phyloP scores from a whole-genome alignment of 2,888 invertebrate species.

The Megalurothrips usitatus region DNA sequence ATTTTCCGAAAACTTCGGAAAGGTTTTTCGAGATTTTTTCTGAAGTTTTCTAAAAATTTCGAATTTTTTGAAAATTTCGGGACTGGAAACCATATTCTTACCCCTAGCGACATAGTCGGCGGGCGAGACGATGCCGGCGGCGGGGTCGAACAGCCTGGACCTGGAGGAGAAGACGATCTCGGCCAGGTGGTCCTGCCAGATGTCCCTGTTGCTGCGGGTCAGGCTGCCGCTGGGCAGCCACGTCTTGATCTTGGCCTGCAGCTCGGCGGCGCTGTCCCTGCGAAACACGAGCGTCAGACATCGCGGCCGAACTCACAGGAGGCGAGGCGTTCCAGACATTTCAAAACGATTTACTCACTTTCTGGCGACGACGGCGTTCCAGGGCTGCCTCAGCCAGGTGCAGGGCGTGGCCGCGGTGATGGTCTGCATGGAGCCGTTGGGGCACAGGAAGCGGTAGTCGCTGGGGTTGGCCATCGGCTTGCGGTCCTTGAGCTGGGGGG shows the following conservation, averaged over 20 bases:
- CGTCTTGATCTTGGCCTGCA: constrained; percentile 27
- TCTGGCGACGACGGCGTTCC: constrained; percentile 54
- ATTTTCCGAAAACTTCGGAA: constrained; percentile 31
- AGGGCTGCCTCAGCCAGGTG: constrained; percentile 59
- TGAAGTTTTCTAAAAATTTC: neutral
- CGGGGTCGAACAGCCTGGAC: constrained; percentile 43
- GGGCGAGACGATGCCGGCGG: constrained; percentile 42
- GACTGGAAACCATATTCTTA: constrained; percentile 36
- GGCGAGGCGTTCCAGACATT: no score
- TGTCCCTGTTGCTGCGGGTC: constrained; percentile 4
- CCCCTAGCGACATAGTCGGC: constrained; percentile 40
- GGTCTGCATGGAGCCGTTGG: constrained; percentile 42
- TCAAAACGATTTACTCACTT: constrained; percentile 49
- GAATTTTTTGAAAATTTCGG: constrained; percentile 3
- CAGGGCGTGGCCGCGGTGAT: constrained; percentile 48
- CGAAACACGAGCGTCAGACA: constrained; percentile 39
- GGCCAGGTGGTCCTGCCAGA: constrained; percentile 45
- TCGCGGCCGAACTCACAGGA: constrained; percentile 27
- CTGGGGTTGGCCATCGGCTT: constrained; percentile 32
- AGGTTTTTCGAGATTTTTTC: constrained; percentile 20
- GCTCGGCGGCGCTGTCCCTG: constrained; percentile 38
- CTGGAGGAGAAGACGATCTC: constrained; percentile 43
- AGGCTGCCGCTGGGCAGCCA: constrained; percentile 27
- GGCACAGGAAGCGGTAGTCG: constrained; percentile 45
- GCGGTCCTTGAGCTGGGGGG: constrained; percentile 36